Conservation (phyloP, 35 echinoderm and acorn worm species). For the Lytechinus variegatus region DNA sequence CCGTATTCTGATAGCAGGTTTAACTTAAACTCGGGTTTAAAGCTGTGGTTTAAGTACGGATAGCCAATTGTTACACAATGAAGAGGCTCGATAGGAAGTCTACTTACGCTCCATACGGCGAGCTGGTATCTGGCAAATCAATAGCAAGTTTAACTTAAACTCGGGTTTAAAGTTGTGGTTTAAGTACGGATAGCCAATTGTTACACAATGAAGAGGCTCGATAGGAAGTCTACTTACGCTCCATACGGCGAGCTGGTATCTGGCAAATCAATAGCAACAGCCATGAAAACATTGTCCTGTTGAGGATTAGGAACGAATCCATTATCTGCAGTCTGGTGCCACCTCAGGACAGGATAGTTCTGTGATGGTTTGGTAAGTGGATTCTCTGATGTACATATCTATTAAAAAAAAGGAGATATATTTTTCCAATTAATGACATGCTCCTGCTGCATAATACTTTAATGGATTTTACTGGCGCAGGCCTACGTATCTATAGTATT, state of each 20-base stretch:
- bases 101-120: conserved; percentile 90
- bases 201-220: too few relatives aligned
- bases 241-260: conserved; percentile 72
- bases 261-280: conserved; percentile 80
- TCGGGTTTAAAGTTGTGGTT: too few relatives aligned
- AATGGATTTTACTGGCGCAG: too few relatives aligned
- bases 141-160: too few relatives aligned
- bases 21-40: too few relatives aligned
- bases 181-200: too few relatives aligned
- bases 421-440: too few relatives aligned
- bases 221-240: conserved; percentile 75
- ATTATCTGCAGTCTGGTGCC: conserved; percentile 81
- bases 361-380: conserved; percentile 31
- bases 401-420: neutral
- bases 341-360: conserved; percentile 63
- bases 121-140: conserved; percentile 79
- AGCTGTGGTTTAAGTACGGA: too few relatives aligned
- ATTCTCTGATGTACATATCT: conserved; percentile 70
- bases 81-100: neutral
- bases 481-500: too few relatives aligned
- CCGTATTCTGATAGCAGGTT: too few relatives aligned
- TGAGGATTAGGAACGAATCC: conserved; percentile 85
- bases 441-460: too few relatives aligned
- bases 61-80: too few relatives aligned
- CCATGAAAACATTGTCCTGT: conserved; percentile 88